These are phyloP conservation scores for Terrapene triunguis DNA, from an alignment of 2,113 vertebrate species.

Conservation along the genomic window DNA sequence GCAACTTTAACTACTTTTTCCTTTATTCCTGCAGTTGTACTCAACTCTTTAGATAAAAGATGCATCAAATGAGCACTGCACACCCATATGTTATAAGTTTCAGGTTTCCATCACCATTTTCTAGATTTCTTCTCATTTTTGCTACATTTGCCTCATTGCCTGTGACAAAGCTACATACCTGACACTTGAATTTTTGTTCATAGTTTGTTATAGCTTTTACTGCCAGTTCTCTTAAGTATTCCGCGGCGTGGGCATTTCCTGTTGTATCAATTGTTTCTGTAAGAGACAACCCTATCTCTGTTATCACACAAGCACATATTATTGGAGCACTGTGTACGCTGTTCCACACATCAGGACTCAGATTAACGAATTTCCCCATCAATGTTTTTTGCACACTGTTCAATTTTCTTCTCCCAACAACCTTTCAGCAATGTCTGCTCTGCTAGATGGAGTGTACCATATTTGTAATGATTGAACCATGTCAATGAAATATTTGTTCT, in stretches of 20 bases:
- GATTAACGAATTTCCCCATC: too few relatives aligned
- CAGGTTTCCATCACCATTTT: neutral
- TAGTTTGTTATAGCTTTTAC: neutral
- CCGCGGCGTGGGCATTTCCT: neutral
- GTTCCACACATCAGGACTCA: too few relatives aligned
- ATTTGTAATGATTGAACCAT: neutral
- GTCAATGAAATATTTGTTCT: neutral
- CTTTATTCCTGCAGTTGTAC: neutral
- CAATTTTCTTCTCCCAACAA: too few relatives aligned
- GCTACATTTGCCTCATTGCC: neutral
- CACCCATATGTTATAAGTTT: neutral
- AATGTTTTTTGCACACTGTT: too few relatives aligned
- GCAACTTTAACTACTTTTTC: neutral
- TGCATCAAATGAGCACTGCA: neutral
- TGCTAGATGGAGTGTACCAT: neutral
- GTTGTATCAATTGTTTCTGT: neutral
- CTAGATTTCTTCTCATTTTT: neutral
- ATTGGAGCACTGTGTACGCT: too few relatives aligned
- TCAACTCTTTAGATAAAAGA: neutral
- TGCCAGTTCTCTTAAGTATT: neutral
- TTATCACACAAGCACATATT: neutral
- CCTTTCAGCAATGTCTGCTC: neutral
- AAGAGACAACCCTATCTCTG: neutral
- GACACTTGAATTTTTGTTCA: neutral
- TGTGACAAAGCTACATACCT: neutral